Evolutionary conservation across 2,113 vertebrate species (phyloP).

Genomic region (Notothenia rossii): DNA sequence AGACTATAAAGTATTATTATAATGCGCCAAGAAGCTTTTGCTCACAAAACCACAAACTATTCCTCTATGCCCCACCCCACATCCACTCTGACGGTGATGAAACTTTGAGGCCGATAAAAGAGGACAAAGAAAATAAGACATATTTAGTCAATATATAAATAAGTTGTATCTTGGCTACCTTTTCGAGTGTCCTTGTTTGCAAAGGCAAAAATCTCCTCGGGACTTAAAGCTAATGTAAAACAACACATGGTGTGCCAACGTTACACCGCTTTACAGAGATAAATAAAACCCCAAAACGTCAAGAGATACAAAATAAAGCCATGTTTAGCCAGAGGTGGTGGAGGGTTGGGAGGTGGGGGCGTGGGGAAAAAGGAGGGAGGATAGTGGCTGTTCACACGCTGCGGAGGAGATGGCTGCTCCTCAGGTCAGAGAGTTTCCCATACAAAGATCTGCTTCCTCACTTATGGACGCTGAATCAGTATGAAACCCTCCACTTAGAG

Average conservation of each 20-base stretch:
- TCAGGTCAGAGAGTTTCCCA: slow-evolving; percentile 72
- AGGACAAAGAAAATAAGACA: background rate
- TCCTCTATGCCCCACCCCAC: slow-evolving; percentile 17
- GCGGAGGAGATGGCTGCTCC: slow-evolving; percentile 54
- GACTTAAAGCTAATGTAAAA: slow-evolving; percentile 88
- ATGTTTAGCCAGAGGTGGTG: slow-evolving; percentile 69
- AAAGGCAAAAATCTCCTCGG: slow-evolving; percentile 83
- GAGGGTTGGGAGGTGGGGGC: slow-evolving; percentile 58
- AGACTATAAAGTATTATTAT: slow-evolving; percentile 62
- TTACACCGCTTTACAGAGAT: slow-evolving; percentile 81
- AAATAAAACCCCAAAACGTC: slow-evolving; percentile 79
- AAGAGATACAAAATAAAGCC: slow-evolving; percentile 44
- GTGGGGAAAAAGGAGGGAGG: slow-evolving; percentile 32
- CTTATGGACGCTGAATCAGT: slow-evolving; percentile 58
- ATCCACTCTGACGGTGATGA: slow-evolving; percentile 15
- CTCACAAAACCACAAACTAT: slow-evolving; percentile 46
- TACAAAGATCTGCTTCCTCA: slow-evolving; percentile 44
- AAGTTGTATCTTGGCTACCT: slow-evolving; percentile 72
- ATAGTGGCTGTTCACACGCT: slow-evolving; percentile 65
- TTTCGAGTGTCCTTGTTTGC: slow-evolving; percentile 76
- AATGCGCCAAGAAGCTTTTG: slow-evolving; percentile 47
- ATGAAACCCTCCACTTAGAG: slow-evolving; percentile 19
- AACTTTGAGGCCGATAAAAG: no score
- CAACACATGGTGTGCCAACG: slow-evolving; percentile 83
- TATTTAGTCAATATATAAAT: background rate